Base-by-base conservation (phyloP, 2,888 invertebrate species). In the Lepas anatifera region DNA sequence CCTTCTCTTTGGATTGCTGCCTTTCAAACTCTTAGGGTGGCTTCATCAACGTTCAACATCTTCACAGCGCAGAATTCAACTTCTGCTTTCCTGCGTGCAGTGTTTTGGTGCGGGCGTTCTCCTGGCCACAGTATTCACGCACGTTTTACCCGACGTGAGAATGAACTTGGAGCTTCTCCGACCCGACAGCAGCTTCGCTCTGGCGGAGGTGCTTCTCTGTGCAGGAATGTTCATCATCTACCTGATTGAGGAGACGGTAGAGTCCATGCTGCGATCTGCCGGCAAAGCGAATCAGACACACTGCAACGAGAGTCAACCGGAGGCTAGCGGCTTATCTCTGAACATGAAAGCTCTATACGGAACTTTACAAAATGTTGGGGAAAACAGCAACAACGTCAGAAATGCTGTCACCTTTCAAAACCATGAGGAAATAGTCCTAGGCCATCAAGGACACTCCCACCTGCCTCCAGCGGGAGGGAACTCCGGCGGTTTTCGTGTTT, bases 221-320 rank as follows among this genome's bases (percentile, higher is more conserved):
- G 73, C 78, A 27, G 84, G 84, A 0, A 84, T 85, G 76, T 84
- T 85, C 77, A 76, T 82, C 35, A 81, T 84, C n/a, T 85, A 84
- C 76, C 80, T 84, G 73, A 74, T 84, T 35, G 85, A 85, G 77
- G 84, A 84, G 58, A 4, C 29, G 52, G 52, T 35, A 8, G 58
- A 32, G 22, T 8, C 25, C 8, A 32, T 22, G 29, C 39, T 67
- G 37, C 52, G 22, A 10, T 13, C 8, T 13, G 39, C 39, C 39
- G 39, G 39, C 39, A 7, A 18, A 11, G 22, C 32, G 18, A n/a
- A n/a, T n/a, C n/a, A n/a, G n/a, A n/a, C n/a, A n/a, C n/a, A n/a
- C n/a, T 29, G 32, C 52, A 16, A 2, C 11, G 58, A 2, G 4
- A 35, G 58, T 8, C 16, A 10, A 35, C 22, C 32, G 52, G 13